Evolutionary conservation across 2,888 invertebrate species (phyloP), one percentile per base, ranked within the genome.

Genomic region (Netelia fuscicornis): DNA sequence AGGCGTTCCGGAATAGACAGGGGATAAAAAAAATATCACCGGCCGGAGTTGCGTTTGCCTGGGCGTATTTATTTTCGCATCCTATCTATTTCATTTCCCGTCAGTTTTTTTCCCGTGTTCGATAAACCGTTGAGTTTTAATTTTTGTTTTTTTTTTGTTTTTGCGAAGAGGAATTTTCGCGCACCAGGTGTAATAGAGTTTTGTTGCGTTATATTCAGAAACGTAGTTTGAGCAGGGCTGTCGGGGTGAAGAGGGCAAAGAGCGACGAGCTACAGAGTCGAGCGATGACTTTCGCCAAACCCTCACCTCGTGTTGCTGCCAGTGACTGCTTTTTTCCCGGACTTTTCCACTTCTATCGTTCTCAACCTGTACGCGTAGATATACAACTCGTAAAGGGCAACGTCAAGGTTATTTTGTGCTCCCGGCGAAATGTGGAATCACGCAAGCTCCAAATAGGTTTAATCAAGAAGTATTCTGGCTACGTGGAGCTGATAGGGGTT

Each of bases 381-480:
- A 25, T 48, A 11, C 37, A 37, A 37, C 58, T 10, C 48, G 10
- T 30, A n/a, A 30, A 64, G 10, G 25, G 48, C 48, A 11, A 25
- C 13, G 23, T 30, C 13, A 48, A 48, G 48, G 54, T 52, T 11
- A 37, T 67, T 44, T 52, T 11, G 54, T 76, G 23, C 58, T 58
- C 11, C 17, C 13, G 48, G 13, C 11, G 10, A 48, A 11, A 48
- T 10, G 44, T 48, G 60, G 52, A 78, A 54, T 78, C 54, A 71
- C 78, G 54, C 25, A 68, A 72, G 52, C 67, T 64, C 23, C 65
- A 83, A 72, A 83, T 67, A 65, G 74, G 37, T 82, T 82, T 80
- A 86, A 81, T 82, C 81, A 81, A 85, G 64, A 81, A 83, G 75
- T 72, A 77, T 78, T 48, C 75, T 78, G 42, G 76, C 48, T 54